Evolutionary conservation across 2,113 vertebrate species (phyloP).

Genomic region (Phyllostomus hastatus): DNA sequence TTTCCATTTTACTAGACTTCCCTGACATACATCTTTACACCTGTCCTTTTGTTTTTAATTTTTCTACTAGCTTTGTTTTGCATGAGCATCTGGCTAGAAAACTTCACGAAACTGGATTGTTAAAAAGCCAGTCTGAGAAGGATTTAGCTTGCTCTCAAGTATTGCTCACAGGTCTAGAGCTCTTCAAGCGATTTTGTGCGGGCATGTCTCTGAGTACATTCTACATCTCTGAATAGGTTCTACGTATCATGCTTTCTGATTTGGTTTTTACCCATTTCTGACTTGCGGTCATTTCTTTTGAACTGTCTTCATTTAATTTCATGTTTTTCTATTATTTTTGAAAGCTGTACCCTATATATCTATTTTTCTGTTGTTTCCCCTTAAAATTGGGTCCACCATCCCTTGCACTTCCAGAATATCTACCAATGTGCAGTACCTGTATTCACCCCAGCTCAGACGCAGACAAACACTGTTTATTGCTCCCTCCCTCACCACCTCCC

Average conservation of each 20-base stretch:
- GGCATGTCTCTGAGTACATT: neutral
- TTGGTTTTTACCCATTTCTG: neutral
- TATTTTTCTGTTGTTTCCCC: neutral
- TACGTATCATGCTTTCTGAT: neutral
- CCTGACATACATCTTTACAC: neutral
- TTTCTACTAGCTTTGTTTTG: neutral
- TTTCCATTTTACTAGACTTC: conserved; percentile 8
- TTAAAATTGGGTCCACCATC: neutral
- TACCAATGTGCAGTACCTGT: neutral
- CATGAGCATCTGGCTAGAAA: neutral
- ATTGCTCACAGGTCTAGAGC: neutral
- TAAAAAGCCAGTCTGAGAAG: neutral
- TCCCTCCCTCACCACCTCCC: neutral
- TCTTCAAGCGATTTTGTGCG: no score
- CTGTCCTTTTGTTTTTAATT: neutral
- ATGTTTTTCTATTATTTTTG: conserved; percentile 4
- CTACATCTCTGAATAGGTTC: neutral
- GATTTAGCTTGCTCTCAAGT: neutral
- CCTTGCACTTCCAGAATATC: neutral
- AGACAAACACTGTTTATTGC: neutral
- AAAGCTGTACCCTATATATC: neutral
- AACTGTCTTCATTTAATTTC: neutral
- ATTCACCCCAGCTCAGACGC: neutral
- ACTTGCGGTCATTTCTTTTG: neutral
- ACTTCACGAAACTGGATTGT: neutral